Evolutionary conservation across 2,888 invertebrate genomes (phyloP).

Genomic region (Germaria angustata): DNA sequence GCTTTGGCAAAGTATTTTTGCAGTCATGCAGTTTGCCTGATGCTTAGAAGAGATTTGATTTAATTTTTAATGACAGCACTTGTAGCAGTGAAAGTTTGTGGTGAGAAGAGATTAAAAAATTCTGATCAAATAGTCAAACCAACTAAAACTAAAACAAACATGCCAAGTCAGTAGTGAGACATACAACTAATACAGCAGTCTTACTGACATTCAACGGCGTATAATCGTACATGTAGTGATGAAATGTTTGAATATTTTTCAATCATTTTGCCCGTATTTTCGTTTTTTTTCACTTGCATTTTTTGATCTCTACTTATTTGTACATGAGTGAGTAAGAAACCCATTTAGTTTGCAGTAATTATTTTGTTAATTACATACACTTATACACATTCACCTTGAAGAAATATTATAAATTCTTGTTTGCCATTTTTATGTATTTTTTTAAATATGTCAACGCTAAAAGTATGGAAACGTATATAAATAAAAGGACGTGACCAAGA

Average conservation of each 20-base stretch:
- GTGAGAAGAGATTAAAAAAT: background rate
- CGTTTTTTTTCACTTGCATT: too few species aligned
- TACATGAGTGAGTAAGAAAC: background rate
- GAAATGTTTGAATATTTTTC: too few species aligned
- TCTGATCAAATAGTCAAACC: conserved; percentile 25
- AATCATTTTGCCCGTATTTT: too few species aligned
- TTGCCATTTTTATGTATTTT: too few species aligned
- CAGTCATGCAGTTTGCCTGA: background rate
- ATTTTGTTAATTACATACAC: too few species aligned
- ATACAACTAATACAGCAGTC: background rate
- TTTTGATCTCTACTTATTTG: background rate
- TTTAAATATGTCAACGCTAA: too few species aligned
- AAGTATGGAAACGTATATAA: too few species aligned
- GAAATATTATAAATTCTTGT: too few species aligned
- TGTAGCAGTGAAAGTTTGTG: conserved; percentile 31
- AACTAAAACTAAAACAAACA: conserved; percentile 1
- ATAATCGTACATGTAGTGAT: too few species aligned
- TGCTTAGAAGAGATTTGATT: conserved; percentile 21
- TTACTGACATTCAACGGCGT: background rate
- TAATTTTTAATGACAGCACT: conserved; percentile 53
- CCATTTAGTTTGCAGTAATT: background rate
- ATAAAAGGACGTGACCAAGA: too few species aligned
- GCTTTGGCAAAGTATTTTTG: background rate
- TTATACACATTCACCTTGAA: too few species aligned
- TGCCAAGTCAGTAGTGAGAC: background rate